Base-by-base conservation (phyloP, 2,888 invertebrate genomes). In the Athalia rosae region DNA sequence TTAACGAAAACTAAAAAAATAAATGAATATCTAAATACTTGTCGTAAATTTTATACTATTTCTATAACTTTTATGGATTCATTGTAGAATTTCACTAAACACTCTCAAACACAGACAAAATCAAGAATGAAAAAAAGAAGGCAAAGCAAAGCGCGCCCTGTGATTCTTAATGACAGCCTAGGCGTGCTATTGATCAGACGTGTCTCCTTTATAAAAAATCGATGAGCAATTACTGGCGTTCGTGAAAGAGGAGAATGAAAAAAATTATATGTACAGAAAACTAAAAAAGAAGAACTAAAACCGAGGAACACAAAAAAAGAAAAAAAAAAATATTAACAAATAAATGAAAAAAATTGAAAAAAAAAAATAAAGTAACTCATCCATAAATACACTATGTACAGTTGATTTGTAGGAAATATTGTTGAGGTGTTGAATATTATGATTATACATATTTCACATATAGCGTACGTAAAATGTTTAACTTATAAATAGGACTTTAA, bases 11-110 rank as follows among this genome's bases (percentile, higher is more conserved):
- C 9, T 11, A 50, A 11, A 53, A 11, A 71, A n/a, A 15, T 58
- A 13, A 71, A 5, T 67, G 41, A 67, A 50, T 53, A 43, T 41
- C 56, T 7, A 66, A 71, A 41, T 50, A 67, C 4, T 69, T 69
- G 53, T 71, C 43, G 56, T 58, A 71, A 71, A 43, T 71, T 71
- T 71, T 71, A 71, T 71, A 71, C 71, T 71, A 58, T 71, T 71
- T 71, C 56, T 71, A 71, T 71, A 50, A 66, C n/a, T 53, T 48
- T 13, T n/a, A 48, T 69, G 15, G 41, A 69, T 53, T 53, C 56
- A 8, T 53, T 8, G n/a, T 69, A 69, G 53, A 28, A 69, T 69
- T 69, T 69, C 69, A 69, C n/a, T 56, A n/a, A 67, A 9, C 53
- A 6, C 3, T 53, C n/a, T n/a, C 53, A 0, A 11, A 11, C n/a